Conservation (phyloP, 2,797 vertebrate genomes). For the Pogonophryne albipinna region DNA sequence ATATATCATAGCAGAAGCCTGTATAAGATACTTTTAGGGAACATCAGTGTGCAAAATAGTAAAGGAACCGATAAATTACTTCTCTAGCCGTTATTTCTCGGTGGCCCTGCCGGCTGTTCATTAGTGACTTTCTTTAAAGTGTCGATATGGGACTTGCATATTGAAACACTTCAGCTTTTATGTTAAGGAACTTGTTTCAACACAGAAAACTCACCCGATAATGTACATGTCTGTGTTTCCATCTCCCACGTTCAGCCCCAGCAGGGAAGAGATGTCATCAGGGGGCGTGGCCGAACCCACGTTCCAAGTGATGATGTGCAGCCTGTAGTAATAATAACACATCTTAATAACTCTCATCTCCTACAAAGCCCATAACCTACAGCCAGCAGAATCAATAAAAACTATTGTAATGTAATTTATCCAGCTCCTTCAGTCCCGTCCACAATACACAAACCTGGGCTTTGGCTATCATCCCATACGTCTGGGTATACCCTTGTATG, state of each 20-base stretch:
- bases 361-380: constrained; percentile 13
- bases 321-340: constrained; percentile 78
- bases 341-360: constrained; percentile 26
- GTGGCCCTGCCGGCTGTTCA: constrained; percentile 7
- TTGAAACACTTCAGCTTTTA: constrained; percentile 15
- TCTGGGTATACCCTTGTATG: too few relatives aligned
- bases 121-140: constrained; percentile 35
- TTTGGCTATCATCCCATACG: too few relatives aligned
- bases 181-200: not conserved
- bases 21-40: too few relatives aligned
- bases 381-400: constrained; percentile 2
- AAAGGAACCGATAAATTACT: too few relatives aligned
- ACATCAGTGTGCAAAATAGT: too few relatives aligned
- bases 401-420: not conserved
- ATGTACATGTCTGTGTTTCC: constrained; percentile 95
- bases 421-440: too few relatives aligned
- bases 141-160: constrained; percentile 3
- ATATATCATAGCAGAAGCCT: too few relatives aligned
- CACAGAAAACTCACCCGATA: constrained; percentile 90
- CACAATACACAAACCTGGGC: too few relatives aligned
- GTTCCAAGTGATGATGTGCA: constrained; percentile 97
- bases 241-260: constrained; percentile 91
- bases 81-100: too few relatives aligned
- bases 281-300: constrained; percentile 95
- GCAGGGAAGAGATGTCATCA: constrained; percentile 91